Evolutionary conservation across 2,113 vertebrate genomes (phyloP).

Genomic region (Tachysurus fulvidraco): DNA sequence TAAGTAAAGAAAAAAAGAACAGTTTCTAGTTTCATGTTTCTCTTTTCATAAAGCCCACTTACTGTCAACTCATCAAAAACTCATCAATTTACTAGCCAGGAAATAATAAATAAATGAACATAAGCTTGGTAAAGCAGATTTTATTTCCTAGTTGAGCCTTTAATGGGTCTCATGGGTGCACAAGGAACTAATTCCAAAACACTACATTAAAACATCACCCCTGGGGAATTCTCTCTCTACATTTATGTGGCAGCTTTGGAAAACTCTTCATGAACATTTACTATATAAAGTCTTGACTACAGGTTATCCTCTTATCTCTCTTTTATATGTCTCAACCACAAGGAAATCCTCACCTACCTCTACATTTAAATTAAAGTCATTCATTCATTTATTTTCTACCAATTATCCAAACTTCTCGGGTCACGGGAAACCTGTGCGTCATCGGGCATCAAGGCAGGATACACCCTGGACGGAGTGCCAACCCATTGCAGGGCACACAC

Average conservation of each 20-base stretch:
- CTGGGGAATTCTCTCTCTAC: background rate
- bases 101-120: background rate
- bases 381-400: too few species aligned
- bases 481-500: too few species aligned
- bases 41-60: constrained; percentile 11
- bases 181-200: constrained; percentile 3
- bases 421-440: too few species aligned
- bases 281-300: constrained; percentile 8
- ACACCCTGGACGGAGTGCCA: too few species aligned
- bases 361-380: too few species aligned
- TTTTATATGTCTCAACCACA: constrained; percentile 1
- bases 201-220: background rate
- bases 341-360: too few species aligned
- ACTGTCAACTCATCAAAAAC: background rate
- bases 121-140: background rate
- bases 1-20: too few species aligned
- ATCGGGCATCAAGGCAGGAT: too few species aligned
- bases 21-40: background rate
- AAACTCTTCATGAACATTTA: background rate
- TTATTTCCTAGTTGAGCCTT: background rate
- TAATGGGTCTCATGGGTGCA: background rate
- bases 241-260: background rate
- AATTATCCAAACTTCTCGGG: too few species aligned
- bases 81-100: background rate
- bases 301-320: background rate